These are phyloP conservation scores for Aurelia aurita DNA, from an alignment of 30 jellyfish, hydroid and myxozoan species.

Conservation along the genomic window DNA sequence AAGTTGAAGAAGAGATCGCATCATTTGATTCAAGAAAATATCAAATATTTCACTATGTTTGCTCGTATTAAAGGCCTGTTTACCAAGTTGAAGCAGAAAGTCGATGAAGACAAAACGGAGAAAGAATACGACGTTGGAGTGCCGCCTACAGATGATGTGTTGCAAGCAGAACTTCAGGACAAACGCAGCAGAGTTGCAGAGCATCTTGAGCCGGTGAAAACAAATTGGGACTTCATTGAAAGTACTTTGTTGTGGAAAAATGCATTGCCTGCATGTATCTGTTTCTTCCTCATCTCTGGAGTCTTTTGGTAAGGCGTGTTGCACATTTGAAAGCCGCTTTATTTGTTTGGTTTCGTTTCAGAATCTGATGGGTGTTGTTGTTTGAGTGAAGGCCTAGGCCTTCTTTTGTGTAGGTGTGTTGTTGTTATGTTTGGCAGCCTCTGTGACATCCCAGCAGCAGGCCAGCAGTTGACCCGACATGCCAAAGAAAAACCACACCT, in stretches of 20 bases:
- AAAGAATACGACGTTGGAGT: slow-evolving; percentile 14
- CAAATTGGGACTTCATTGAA: slow-evolving; percentile 62
- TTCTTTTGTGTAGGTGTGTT: too few relatives aligned
- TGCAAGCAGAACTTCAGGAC: slow-evolving; percentile 31
- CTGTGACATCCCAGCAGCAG: too few relatives aligned
- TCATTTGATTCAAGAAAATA: too few relatives aligned
- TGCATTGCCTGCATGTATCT: slow-evolving; percentile 57
- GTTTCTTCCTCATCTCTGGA: slow-evolving; percentile 66
- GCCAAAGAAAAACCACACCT: too few relatives aligned
- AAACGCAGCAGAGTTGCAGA: slow-evolving; percentile 56
- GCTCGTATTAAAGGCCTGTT: slow-evolving; percentile 24
- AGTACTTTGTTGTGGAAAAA: slow-evolving; percentile 63
- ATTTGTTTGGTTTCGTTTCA: too few relatives aligned
- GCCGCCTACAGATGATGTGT: slow-evolving; percentile 41
- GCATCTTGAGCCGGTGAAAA: slow-evolving; percentile 57
- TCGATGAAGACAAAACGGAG: slow-evolving; percentile 8
- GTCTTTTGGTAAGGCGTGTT: slow-evolving; percentile 43
- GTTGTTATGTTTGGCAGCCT: too few relatives aligned
- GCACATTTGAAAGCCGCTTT: too few relatives aligned
- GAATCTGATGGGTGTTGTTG: too few relatives aligned
- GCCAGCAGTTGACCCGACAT: too few relatives aligned
- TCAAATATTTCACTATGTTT: background rate
- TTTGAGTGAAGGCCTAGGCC: too few relatives aligned
- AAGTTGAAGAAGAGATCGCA: too few relatives aligned
- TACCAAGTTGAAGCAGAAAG: slow-evolving; percentile 4